Percentiles rank a stretch among this genome's conserved stretches.
Evolutionary conservation across 2,797 vertebrate genomes (phyloP).

Genomic region (Sebastiscus tertius): DNA sequence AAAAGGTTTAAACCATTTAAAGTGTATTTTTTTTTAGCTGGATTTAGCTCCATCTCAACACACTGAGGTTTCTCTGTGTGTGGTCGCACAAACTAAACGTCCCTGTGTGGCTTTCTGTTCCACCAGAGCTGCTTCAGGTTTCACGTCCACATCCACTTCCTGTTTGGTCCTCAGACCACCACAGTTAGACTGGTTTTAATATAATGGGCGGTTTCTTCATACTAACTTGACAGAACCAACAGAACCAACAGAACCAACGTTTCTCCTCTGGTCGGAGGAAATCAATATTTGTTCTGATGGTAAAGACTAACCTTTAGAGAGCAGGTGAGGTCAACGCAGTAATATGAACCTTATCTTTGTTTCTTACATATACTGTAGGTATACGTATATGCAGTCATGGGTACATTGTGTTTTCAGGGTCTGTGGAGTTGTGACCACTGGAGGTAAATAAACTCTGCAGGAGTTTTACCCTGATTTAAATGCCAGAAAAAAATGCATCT

Average conservation of each 20-base stretch:
- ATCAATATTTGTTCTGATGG: too few species aligned
- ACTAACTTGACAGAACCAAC: background rate
- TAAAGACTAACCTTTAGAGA: too few species aligned
- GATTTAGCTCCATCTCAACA: conserved; percentile 1
- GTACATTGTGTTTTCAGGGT: background rate
- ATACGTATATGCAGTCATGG: background rate
- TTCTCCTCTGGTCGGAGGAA: background rate
- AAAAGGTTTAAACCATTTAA: background rate
- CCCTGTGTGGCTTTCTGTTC: background rate
- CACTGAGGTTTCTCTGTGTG: conserved; percentile 1
- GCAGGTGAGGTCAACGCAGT: background rate
- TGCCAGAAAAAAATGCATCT: background rate
- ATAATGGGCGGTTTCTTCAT: background rate
- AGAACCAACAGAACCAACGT: background rate
- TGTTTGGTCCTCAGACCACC: conserved; percentile 11
- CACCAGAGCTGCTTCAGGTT: conserved; percentile 6
- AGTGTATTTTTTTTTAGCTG: background rate
- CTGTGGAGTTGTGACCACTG: background rate
- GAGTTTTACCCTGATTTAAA: background rate
- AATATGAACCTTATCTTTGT: background rate
- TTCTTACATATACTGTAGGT: too few species aligned
- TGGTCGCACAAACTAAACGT: background rate
- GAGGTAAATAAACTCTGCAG: background rate
- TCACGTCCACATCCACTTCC: conserved; percentile 29
- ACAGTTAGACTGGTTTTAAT: background rate